Percentiles rank a stretch among this genome's conserved stretches.
These are phyloP conservation scores for Hormiphora californensis DNA, from an alignment of 37 sponge, comb jelly and placozoan genomes.

Conservation along the genomic window DNA sequence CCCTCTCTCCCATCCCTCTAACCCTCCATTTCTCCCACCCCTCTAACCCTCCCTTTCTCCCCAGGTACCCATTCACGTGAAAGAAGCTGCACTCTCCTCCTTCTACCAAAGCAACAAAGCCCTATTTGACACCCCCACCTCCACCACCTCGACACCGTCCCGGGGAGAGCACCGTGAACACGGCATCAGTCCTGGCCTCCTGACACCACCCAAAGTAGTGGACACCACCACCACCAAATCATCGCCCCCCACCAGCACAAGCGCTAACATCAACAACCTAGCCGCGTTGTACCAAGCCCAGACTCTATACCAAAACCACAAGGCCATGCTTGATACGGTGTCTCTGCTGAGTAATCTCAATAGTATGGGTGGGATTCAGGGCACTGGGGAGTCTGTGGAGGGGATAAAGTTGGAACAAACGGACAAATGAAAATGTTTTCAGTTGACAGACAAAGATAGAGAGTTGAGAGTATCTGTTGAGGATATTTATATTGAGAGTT, in stretches of 20 bases:
- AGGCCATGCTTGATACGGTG: constrained; percentile 40
- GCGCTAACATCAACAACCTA: constrained; percentile 49
- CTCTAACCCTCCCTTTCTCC: background rate
- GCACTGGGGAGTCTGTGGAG: background rate
- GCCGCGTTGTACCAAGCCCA: constrained; percentile 3
- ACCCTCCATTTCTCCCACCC: background rate
- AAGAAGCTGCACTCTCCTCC: constrained; percentile 43
- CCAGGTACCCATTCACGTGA: constrained; percentile 51
- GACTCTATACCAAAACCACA: constrained; percentile 11
- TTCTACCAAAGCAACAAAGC: constrained; percentile 40
- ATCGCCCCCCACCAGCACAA: constrained; percentile 52
- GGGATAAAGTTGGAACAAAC: constrained; percentile 31
- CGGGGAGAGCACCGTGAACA: too few species aligned
- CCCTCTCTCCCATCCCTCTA: background rate
- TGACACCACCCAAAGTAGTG: constrained; percentile 24
- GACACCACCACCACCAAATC: constrained; percentile 12
- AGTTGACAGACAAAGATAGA: too few species aligned
- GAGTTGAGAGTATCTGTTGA: too few species aligned
- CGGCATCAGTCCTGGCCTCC: too few species aligned
- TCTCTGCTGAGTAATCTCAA: constrained; percentile 2
- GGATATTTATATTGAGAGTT: too few species aligned
- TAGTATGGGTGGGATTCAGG: background rate
- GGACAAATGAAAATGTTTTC: constrained; percentile 39
- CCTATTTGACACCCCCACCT: constrained; percentile 4
- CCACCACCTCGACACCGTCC: background rate